Percentiles rank a stretch among this genome's conserved stretches.
Evolutionary conservation across 2,888 invertebrate species (phyloP).

Genomic region (Torymus auratus): DNA sequence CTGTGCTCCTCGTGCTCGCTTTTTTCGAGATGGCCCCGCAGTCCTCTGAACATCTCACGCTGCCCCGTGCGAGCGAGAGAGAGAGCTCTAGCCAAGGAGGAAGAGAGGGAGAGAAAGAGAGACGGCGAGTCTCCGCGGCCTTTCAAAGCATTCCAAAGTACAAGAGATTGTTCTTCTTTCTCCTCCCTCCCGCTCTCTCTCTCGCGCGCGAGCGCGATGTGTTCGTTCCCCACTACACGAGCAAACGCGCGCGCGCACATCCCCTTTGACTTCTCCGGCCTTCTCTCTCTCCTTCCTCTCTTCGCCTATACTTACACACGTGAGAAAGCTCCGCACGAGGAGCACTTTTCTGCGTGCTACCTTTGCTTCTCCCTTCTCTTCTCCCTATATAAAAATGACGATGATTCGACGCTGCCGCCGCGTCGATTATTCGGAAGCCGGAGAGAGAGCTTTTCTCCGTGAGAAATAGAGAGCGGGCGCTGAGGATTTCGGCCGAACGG

Average conservation of each 20-base stretch:
- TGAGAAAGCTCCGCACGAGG: slow-evolving; percentile 41
- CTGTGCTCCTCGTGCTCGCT: slow-evolving; percentile 55
- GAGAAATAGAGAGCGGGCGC: no score
- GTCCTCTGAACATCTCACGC: slow-evolving; percentile 67
- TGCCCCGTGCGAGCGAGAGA: slow-evolving; percentile 59
- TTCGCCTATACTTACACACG: slow-evolving; percentile 59
- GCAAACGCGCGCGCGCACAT: slow-evolving; percentile 15
- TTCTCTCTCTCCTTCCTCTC: slow-evolving; percentile 61
- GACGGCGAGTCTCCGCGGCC: slow-evolving; percentile 69
- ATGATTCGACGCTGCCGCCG: slow-evolving; percentile 16
- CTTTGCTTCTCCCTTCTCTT: background rate
- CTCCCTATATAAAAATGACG: background rate
- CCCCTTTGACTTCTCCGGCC: slow-evolving; percentile 48
- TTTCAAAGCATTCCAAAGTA: slow-evolving; percentile 76
- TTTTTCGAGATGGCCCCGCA: slow-evolving; percentile 67
- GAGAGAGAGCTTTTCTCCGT: no score
- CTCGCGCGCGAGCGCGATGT: slow-evolving; percentile 35
- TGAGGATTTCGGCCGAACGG: no score
- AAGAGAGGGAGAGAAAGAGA: slow-evolving; percentile 30
- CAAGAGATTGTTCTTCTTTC: slow-evolving; percentile 69
- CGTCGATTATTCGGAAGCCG: no score
- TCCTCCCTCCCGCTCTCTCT: slow-evolving; percentile 60
- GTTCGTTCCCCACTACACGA: slow-evolving; percentile 27
- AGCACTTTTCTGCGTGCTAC: slow-evolving; percentile 26
- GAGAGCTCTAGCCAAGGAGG: slow-evolving; percentile 64